Evolutionary conservation across 2,797 vertebrate genomes (phyloP).

Genomic region (Lutjanus campechanus): DNA sequence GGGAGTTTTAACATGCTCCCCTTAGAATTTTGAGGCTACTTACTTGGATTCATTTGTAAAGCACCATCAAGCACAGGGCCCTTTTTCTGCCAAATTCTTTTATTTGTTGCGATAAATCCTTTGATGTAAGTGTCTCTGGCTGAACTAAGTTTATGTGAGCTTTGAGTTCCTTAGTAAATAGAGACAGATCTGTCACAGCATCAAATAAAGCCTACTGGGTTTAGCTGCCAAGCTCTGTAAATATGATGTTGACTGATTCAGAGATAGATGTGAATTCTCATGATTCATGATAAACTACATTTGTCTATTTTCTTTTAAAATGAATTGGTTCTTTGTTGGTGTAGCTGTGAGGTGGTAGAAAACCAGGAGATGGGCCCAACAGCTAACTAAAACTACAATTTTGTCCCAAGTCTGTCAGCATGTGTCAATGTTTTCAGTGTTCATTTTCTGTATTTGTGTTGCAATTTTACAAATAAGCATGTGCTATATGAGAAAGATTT

Average conservation of each 20-base stretch:
- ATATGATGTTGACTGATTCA: slow-evolving; percentile 76
- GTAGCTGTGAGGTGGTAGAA: slow-evolving; percentile 22
- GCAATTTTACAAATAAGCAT: slow-evolving; percentile 72
- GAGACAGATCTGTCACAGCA: slow-evolving; percentile 78
- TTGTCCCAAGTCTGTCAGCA: slow-evolving; percentile 11
- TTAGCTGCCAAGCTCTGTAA: slow-evolving; percentile 76
- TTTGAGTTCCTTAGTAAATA: slow-evolving; percentile 74
- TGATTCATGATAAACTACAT: slow-evolving; percentile 60
- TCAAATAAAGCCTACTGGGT: slow-evolving; percentile 72
- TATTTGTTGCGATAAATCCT: slow-evolving; percentile 71
- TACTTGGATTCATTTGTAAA: slow-evolving; percentile 59
- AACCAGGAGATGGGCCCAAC: slow-evolving; percentile 9
- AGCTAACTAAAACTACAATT: slow-evolving; percentile 27
- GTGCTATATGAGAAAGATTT: slow-evolving; percentile 89
- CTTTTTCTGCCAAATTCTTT: slow-evolving; percentile 64
- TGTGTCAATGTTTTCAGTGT: slow-evolving; percentile 77
- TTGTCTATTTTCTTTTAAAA: slow-evolving; percentile 68
- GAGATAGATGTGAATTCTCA: slow-evolving; percentile 72
- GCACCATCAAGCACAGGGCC: slow-evolving; percentile 52
- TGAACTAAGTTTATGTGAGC: slow-evolving; percentile 78
- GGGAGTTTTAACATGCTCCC: slow-evolving; percentile 46
- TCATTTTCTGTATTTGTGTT: slow-evolving; percentile 86
- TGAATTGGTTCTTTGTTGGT: slow-evolving; percentile 58
- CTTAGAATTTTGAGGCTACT: slow-evolving; percentile 45
- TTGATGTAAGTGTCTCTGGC: slow-evolving; percentile 71